These are phyloP conservation scores for Trichechus manatus DNA, from an alignment of 2,113 vertebrate genomes.

Conservation along the genomic window DNA sequence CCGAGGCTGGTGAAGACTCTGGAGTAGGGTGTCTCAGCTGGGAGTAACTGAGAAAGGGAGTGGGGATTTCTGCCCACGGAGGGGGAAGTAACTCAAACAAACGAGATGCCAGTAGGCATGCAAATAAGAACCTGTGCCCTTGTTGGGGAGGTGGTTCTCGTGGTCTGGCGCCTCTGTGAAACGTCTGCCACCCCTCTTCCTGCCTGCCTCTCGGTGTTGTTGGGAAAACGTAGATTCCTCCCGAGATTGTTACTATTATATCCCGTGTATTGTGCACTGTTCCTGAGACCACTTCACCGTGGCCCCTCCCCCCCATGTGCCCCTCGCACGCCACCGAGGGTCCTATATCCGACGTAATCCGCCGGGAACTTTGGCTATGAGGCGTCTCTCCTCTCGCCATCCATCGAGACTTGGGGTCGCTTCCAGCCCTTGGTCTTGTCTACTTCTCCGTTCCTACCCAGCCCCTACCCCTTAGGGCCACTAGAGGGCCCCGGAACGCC, in stretches of 20 bases:
- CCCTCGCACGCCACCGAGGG: not conserved
- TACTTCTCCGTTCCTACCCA: not conserved
- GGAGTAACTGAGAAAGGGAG: not conserved
- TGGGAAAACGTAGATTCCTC: not conserved
- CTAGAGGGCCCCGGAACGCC: not conserved
- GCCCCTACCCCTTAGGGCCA: not conserved
- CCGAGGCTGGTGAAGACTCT: not conserved
- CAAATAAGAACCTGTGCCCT: not conserved
- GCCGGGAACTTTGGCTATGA: not conserved
- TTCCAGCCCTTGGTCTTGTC: not conserved
- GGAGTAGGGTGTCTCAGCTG: not conserved
- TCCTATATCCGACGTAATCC: not conserved
- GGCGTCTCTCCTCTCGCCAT: not conserved
- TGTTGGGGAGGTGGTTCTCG: not conserved
- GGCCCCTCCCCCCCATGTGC: not conserved
- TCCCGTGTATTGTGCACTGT: not conserved
- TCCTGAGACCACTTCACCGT: not conserved
- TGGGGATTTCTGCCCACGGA: not conserved
- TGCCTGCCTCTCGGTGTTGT: rapidly evolving
- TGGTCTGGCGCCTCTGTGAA: not conserved
- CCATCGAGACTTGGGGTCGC: not conserved
- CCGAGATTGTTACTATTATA: not conserved
- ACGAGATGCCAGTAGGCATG: constrained; percentile 26
- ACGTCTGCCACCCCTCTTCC: not conserved
- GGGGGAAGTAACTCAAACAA: constrained; percentile 41